Evolutionary conservation across 2,113 vertebrate species (phyloP), one percentile per base, ranked within the genome.

Genomic region (Corapipo altera): DNA sequence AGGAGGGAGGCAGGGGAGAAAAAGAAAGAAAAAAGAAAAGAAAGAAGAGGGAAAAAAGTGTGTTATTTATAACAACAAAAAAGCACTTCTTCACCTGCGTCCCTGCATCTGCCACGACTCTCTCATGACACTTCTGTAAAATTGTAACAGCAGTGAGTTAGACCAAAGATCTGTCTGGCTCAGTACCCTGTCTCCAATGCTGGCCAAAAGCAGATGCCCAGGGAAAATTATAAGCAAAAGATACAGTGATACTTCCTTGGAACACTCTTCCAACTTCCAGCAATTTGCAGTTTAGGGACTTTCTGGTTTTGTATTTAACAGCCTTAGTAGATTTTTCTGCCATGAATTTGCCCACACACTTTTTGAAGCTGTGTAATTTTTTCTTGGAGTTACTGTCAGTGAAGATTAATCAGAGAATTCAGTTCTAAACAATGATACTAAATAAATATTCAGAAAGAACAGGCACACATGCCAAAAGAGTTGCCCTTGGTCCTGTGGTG

Each of bases 211-310:
- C 91, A 97, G 91, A 95, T 96, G 94, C 86, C 95, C 91, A 91
- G 89, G 88, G 95, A 95, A 94, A 96, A 94, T 93, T 95, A 77
- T 43, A 94, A 94, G 96, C 80, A 95, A 93, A 92, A 96, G 88
- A 86, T 77, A 94, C 62, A 65, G 67, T 85, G 90, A 96, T 93
- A 95, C 72, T 95, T 96, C 94, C 95, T 95, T 96, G 94, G 72
- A 94, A 96, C 64, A 71, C 51, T 92, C 43, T 67, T 95, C 86
- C 79, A 94, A 77, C 92, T 94, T 94, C 83, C 91, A 97, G 76
- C 79, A 95, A 88, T 93, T 96, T 94, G 83, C 91, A 94, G 85
- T 93, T 95, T 66, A 95, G 83, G 79, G 95, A 96, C 83, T 92
- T 95, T 94, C 85, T 97, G 96, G 88, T 83, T 96, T 96, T 94